Base-by-base conservation (phyloP, 2,888 invertebrate genomes). In the Sinotaia quadrata region DNA sequence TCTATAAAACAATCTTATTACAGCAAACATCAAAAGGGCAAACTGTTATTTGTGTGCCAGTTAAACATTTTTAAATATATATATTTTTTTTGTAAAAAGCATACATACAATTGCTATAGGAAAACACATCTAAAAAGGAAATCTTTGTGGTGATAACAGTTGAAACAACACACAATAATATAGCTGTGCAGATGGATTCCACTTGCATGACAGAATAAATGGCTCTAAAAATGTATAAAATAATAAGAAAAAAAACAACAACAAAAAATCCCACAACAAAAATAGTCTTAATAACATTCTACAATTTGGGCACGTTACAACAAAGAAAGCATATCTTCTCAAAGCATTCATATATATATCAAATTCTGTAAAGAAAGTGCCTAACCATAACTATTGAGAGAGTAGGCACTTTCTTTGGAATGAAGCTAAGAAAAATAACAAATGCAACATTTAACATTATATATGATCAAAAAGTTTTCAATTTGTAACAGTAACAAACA, bases 391-490 rank as follows among this genome's bases (percentile, higher is more conserved):
- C 47, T 54, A 37, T 31, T 27, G 27, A 44, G 27, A 52, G 27
- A 51, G n/a, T 58, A 60, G 70, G 61, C 60, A 67, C 66, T 67
- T 70, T 66, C 61, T 49, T 56, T 61, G 61, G 61, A 62, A 62
- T 70, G 49, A 70, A 70, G 66, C 57, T 49, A 52, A 47, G 57
- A 61, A 37, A 65, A 57, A 60, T 65, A 69, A 70, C 70, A 70
- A 60, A 34, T 60, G 61, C 66, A 70, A 61, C 70, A 67, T 67
- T 70, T 67, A 67, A 67, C 67, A 59, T 58, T 36, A 58, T 67
- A 67, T 44, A 59, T 59, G 27, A 24, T 59, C 44, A 31, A 62
- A 68, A 56, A 60, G n/a, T 47, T 58, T 54, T 60, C 68, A 68
- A 68, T 33, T 44, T 68, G 36, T 66, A 41, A 49, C 59, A 60